These are phyloP conservation scores for Illadopsis cleaveri DNA, from an alignment of 2,113 vertebrate genomes.

Conservation along the genomic window DNA sequence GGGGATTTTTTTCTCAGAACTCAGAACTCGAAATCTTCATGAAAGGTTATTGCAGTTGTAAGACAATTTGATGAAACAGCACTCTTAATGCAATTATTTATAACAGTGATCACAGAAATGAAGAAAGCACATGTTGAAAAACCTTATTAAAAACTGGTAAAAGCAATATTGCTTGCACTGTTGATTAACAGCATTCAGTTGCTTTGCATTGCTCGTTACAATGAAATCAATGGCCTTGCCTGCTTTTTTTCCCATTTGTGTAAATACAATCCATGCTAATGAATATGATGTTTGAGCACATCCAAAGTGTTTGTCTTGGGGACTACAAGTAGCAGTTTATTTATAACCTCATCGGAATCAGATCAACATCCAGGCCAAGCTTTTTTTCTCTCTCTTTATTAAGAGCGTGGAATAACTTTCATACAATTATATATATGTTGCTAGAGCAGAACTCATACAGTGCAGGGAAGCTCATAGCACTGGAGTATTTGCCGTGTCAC, in stretches of 20 bases:
- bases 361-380: background rate
- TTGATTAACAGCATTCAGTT: slow-evolving; percentile 12
- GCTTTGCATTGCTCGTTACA: background rate
- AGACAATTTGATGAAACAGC: slow-evolving; percentile 21
- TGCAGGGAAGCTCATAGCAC: background rate
- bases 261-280: slow-evolving; percentile 36
- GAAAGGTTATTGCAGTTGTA: slow-evolving; percentile 8
- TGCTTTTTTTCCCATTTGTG: slow-evolving; percentile 5
- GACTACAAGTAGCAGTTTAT: background rate
- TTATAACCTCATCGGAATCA: background rate
- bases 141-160: background rate
- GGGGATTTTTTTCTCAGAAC: background rate
- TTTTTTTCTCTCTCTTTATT: background rate
- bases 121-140: slow-evolving; percentile 11
- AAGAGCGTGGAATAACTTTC: background rate
- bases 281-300: slow-evolving; percentile 20
- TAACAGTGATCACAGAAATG: slow-evolving; percentile 8
- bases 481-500: background rate
- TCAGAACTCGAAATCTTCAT: slow-evolving; percentile 11
- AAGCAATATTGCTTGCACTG: background rate
- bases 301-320: slow-evolving; percentile 20
- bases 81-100: slow-evolving; percentile 43
- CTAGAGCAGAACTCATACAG: background rate
- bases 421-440: background rate
- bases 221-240: slow-evolving; percentile 14